Evolutionary conservation across 2,797 vertebrate species (phyloP).

Genomic region (Acanthis flammea): DNA sequence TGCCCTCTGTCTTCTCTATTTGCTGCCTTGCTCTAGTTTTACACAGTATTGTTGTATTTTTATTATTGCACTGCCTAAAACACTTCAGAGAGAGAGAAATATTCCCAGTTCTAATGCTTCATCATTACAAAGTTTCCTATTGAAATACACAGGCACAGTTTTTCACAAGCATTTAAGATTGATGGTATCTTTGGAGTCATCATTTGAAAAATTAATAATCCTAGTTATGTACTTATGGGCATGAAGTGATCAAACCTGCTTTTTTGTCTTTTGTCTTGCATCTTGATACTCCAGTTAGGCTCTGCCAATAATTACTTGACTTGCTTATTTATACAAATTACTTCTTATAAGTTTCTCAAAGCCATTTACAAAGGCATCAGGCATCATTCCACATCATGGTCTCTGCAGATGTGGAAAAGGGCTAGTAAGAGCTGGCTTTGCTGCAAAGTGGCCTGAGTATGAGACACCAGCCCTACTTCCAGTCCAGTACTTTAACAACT

Average conservation of each 20-base stretch:
- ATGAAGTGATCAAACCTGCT: background rate
- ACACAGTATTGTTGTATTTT: background rate
- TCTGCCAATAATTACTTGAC: background rate
- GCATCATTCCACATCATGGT: background rate
- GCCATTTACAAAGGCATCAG: background rate
- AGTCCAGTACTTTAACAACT: background rate
- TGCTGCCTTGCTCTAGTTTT: background rate
- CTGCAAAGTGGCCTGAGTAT: background rate
- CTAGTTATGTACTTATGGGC: background rate
- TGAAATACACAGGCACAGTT: background rate
- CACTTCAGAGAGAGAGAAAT: background rate
- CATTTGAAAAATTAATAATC: background rate
- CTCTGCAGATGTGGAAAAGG: background rate
- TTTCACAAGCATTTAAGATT: background rate
- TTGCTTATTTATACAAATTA: background rate
- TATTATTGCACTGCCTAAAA: background rate
- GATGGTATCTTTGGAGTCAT: background rate
- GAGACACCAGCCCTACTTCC: background rate
- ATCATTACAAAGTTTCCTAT: background rate
- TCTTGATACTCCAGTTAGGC: background rate
- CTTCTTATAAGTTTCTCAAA: background rate
- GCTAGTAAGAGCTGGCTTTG: background rate
- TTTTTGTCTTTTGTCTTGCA: background rate
- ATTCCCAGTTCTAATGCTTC: background rate
- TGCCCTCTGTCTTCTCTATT: background rate